Base-by-base conservation (phyloP, 1,140 invertebrate species). In the Drosophila seguyi region DNA sequence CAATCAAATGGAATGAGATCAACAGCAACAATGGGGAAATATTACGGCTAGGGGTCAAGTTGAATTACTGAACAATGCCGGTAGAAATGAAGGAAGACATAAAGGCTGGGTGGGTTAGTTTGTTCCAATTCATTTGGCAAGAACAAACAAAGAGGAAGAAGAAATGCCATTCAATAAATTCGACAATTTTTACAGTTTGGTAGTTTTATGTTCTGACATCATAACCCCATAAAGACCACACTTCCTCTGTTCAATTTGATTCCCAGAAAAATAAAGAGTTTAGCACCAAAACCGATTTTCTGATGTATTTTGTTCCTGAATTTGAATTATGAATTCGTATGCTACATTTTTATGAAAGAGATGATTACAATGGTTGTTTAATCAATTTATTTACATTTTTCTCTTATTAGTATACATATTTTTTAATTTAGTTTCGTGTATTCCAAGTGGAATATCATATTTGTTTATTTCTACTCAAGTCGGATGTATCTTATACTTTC, bases 61-160 rank as follows among this genome's bases (percentile, higher is more conserved):
- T 16, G 53, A 87, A 81, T 90, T 84, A 72, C 63, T 84, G 69
- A 75, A 88, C 81, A 88, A 88, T 75, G 57, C 66, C 41, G 48
- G 62, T 31, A 20, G n/a, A 29, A 52, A 20, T 27, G 36, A 52
- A 14, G 45, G 36, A n/a, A 25, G 42, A 31, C 16, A 36, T 10
- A 44, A 44, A 57, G 14, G 31, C 36, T 14, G 47, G 42, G 47
- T 38, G 61, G 42, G 22, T 57, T 44, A 22, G 77, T 56, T 87
- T 67, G 84, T 87, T 87, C 80, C 84, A 77, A 74, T 84, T 87
- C 84, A 87, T 87, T 87, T 77, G 80, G 76, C 80, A 88, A 81
- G 45, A 81, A 81, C 77, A 85, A 81, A 45, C 29, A 48, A 11
- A n/a, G 8, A 45, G 52, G 42, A 53, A 22, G 29, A 44, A 45